Base-by-base conservation (phyloP, 2,113 vertebrate genomes). In the Oreotragus oreotragus region DNA sequence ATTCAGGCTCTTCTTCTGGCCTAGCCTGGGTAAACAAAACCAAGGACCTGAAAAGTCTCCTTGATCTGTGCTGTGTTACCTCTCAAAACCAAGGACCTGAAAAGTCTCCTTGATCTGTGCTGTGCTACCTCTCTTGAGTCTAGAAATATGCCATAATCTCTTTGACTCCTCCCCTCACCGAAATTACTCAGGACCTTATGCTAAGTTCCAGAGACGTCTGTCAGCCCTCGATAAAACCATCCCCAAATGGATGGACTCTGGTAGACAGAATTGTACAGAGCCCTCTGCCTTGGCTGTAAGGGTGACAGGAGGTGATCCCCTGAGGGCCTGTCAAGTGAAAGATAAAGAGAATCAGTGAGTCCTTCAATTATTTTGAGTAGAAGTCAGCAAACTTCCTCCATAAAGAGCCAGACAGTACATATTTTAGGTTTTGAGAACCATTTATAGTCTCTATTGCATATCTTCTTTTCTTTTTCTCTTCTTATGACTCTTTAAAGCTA, bases 401-500 rank as follows among this genome's bases (percentile, higher is more conserved):
- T 43, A 79, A 49, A 83, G 51, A 27, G 64, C 45, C 64, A 73
- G 39, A 33, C 4, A 16, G 30, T 45, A 39, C 16, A 9, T 77
- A 49, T 49, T 88, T 92, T 55, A 84, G 80, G 57, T 55, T 94
- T 79, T 28, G 28, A 88, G 17, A 47, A 12, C n/a, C 47, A 39
- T 33, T 83, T 51, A 13, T 51, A n/a, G 16, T 70, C 53, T 92
- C 36, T 15, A 49, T 49, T 76, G 25, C 17, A 23, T n/a, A 27
- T 36, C 45, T 79, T 58, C 16, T 94, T 64, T 49, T 66, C 45
- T 57, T 77, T 86, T 86, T 27, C 7, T 94, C 79, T 60, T 58
- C 51, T 81, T 36, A 12, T 27, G 53, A 70, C n/a, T 93, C 88
- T 87, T 96, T 84, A 80, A 90, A 84, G 81, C 57, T 64, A 23